These are phyloP conservation scores for Sander lucioperca DNA, from an alignment of 2,113 vertebrate genomes.

Conservation along the genomic window DNA sequence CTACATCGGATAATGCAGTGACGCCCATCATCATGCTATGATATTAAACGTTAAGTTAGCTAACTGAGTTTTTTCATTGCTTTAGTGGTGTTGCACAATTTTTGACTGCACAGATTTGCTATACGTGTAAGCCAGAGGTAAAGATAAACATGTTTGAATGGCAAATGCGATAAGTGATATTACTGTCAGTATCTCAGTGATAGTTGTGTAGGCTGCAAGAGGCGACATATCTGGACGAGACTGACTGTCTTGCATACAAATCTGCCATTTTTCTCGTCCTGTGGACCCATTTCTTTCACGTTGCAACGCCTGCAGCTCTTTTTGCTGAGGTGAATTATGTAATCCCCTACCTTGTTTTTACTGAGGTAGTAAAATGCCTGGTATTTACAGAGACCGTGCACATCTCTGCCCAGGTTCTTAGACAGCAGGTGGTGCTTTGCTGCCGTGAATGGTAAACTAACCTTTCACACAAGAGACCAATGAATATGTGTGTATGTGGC, in stretches of 20 bases:
- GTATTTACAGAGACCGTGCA: slow-evolving; percentile 37
- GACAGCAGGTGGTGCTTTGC: slow-evolving; percentile 62
- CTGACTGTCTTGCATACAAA: slow-evolving; percentile 44
- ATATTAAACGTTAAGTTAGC: background rate
- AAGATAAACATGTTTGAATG: background rate
- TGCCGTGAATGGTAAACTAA: slow-evolving; percentile 36
- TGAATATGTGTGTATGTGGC: background rate
- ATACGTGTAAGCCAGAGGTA: background rate
- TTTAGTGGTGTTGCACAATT: background rate
- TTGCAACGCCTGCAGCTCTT: slow-evolving; percentile 34
- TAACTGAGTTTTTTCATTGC: background rate
- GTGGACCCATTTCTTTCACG: slow-evolving; percentile 13
- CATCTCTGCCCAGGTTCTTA: slow-evolving; percentile 35
- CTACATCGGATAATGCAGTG: slow-evolving; percentile 10
- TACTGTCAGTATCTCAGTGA: background rate
- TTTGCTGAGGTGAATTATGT: slow-evolving; percentile 40
- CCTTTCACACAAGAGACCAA: background rate
- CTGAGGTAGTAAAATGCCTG: slow-evolving; percentile 42
- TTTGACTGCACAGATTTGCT: background rate
- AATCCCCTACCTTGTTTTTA: slow-evolving; percentile 23
- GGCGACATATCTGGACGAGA: slow-evolving; percentile 45
- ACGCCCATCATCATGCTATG: slow-evolving; percentile 30
- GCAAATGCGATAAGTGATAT: background rate
- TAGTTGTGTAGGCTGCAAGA: slow-evolving; percentile 12
- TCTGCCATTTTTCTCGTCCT: slow-evolving; percentile 9